Conservation (phyloP, 1,140 invertebrate species). For the Drosophila bocqueti region DNA sequence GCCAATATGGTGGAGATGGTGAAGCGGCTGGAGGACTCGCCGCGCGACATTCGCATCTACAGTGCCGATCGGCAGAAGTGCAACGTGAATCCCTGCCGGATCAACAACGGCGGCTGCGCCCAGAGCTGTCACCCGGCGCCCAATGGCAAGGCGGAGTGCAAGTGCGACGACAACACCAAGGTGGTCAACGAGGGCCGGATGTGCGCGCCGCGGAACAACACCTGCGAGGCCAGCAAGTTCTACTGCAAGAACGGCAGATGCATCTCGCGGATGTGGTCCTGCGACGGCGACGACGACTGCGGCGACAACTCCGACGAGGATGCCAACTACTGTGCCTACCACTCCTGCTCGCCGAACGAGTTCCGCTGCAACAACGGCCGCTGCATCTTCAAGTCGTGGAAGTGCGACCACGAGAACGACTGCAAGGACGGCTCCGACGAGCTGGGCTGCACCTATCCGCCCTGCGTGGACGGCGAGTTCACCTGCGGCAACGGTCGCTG, state of each 20-base stretch:
- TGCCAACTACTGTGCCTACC: slow-evolving; percentile 95
- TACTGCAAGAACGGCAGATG: slow-evolving; percentile 97
- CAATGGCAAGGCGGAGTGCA: slow-evolving; percentile 94
- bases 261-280: slow-evolving; percentile 97
- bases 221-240: slow-evolving; percentile 95
- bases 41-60: slow-evolving; percentile 96
- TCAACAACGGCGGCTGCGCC: slow-evolving; percentile 98
- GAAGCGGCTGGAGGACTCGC: slow-evolving; percentile 94
- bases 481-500: slow-evolving; percentile 96
- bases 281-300: slow-evolving; percentile 96
- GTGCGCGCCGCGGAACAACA: slow-evolving; percentile 95
- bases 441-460: slow-evolving; percentile 94
- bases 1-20: slow-evolving; percentile 97
- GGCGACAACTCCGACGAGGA: slow-evolving; percentile 98
- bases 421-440: slow-evolving; percentile 97
- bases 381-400: slow-evolving; percentile 98
- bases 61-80: slow-evolving; percentile 93
- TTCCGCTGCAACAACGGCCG: slow-evolving; percentile 97
- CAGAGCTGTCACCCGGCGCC: slow-evolving; percentile 96
- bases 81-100: slow-evolving; percentile 93
- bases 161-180: slow-evolving; percentile 93
- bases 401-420: slow-evolving; percentile 97
- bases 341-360: slow-evolving; percentile 96
- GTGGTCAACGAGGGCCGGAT: slow-evolving; percentile 96
- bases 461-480: slow-evolving; percentile 96